These are phyloP conservation scores for Eira barbara DNA, from an alignment of 2,113 vertebrate species.

Conservation along the genomic window DNA sequence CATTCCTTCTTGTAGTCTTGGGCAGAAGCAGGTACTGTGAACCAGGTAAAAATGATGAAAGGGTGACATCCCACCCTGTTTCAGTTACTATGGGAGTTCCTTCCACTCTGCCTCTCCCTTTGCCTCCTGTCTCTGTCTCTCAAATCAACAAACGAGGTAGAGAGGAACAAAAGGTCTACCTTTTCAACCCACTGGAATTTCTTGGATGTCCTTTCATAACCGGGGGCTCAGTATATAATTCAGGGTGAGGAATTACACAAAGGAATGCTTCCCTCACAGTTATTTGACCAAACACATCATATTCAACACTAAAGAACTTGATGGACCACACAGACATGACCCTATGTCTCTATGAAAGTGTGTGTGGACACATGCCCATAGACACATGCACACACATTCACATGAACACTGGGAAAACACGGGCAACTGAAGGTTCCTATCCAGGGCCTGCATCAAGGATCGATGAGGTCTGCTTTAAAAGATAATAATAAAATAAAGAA, in stretches of 20 bases:
- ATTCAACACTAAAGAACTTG: background rate
- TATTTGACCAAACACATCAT: background rate
- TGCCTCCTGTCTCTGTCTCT: background rate
- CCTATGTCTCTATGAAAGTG: background rate
- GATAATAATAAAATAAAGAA: background rate
- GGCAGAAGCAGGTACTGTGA: background rate
- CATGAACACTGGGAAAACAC: background rate
- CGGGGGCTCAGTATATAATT: background rate
- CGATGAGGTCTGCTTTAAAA: background rate
- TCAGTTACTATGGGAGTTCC: background rate
- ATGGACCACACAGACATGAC: background rate
- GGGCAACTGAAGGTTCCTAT: background rate
- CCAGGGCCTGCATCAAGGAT: background rate
- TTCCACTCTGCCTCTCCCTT: fast-evolving
- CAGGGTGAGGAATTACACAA: background rate
- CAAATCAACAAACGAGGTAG: background rate
- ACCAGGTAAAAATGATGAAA: background rate
- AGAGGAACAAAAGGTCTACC: background rate
- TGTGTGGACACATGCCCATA: background rate
- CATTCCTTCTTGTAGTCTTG: background rate
- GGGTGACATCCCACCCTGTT: fast-evolving
- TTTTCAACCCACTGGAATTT: background rate
- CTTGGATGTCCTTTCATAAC: background rate
- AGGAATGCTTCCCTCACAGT: background rate
- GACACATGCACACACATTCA: background rate